Evolutionary conservation across 2,113 vertebrate genomes (phyloP).

Genomic region (Strigops habroptila): DNA sequence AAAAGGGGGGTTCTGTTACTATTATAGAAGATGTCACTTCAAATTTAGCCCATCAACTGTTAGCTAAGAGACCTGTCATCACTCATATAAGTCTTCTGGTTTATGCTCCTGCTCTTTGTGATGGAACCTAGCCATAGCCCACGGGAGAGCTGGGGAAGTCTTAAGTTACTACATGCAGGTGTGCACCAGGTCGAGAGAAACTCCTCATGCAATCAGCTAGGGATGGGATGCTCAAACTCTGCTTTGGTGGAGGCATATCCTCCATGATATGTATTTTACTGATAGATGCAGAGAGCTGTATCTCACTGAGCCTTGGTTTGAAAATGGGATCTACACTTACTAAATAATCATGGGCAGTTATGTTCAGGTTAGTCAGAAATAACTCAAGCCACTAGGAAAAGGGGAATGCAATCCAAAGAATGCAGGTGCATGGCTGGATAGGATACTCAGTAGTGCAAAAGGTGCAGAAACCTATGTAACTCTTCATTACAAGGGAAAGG

Average conservation of each 20-base stretch:
- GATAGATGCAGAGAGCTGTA: not conserved
- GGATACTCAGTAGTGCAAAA: not conserved
- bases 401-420: not conserved
- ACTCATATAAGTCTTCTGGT: not conserved
- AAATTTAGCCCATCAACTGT: not conserved
- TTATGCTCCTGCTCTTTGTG: not conserved
- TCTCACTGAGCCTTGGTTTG: not conserved
- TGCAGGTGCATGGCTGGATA: not conserved
- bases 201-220: not conserved
- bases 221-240: not conserved
- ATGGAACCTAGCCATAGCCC: not conserved
- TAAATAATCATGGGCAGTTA: not conserved
- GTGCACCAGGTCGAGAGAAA: not conserved
- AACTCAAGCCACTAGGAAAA: not conserved
- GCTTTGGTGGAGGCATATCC: not conserved
- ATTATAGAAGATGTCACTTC: not conserved
- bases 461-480: not conserved
- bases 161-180: not conserved
- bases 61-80: not conserved
- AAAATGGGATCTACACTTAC: rapidly evolving
- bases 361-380: not conserved
- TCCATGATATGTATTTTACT: rapidly evolving
- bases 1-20: not conserved
- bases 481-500: not conserved
- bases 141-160: not conserved